Percentiles rank a stretch among this genome's conserved stretches.
Evolutionary conservation across 2,113 vertebrate genomes (phyloP).

Genomic region (Colistium nudipinnis): DNA sequence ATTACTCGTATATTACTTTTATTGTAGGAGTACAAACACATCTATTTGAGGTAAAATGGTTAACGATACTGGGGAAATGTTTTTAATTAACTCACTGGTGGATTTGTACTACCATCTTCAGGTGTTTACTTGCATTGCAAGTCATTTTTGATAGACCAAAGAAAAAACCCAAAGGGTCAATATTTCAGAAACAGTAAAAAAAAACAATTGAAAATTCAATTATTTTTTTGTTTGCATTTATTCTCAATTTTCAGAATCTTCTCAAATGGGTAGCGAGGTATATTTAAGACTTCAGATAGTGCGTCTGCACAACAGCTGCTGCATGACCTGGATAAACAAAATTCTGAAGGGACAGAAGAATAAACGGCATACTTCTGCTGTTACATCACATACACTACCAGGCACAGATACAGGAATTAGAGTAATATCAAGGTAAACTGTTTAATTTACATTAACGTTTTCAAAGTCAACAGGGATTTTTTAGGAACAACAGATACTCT

Average conservation of each 20-base stretch:
- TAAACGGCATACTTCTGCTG: neutral
- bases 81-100: conserved; percentile 44
- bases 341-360: conserved; percentile 25
- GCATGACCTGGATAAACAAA: conserved; percentile 64
- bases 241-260: conserved; percentile 7
- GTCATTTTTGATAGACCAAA: neutral
- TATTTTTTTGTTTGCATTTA: neutral
- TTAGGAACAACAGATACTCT: too few relatives aligned
- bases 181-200: neutral
- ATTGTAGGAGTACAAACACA: conserved; percentile 34
- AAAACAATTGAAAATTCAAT: neutral
- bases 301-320: conserved; percentile 50
- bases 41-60: conserved; percentile 15
- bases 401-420: neutral
- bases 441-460: neutral
- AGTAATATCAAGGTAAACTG: neutral
- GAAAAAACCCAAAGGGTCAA: neutral
- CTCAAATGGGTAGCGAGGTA: conserved; percentile 5
- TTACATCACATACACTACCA: neutral
- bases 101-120: conserved; percentile 67
- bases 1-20: conserved; percentile 4
- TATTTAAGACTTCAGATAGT: conserved; percentile 22
- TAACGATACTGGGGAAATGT: conserved; percentile 7
- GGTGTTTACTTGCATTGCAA: conserved; percentile 29
- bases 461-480: neutral